Evolutionary conservation across 2,888 invertebrate species (phyloP).

Genomic region (Eupithecia abbreviata): DNA sequence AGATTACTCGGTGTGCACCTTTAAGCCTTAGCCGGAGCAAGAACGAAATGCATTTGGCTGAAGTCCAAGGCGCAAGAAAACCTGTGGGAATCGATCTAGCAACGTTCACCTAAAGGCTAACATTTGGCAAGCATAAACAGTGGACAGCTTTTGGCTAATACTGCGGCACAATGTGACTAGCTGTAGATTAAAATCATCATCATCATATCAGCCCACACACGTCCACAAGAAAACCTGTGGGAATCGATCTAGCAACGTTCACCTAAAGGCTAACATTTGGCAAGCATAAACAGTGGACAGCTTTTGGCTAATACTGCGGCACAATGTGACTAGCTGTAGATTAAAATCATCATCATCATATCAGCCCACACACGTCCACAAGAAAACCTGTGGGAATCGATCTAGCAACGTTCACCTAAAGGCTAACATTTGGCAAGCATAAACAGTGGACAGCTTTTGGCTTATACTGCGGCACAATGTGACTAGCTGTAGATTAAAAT

Average conservation of each 20-base stretch:
- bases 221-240: constrained; percentile 53
- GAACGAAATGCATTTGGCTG: constrained; percentile 54
- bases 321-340: not conserved
- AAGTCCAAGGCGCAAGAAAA: constrained; percentile 52
- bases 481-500: not conserved
- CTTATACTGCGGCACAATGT: constrained; percentile 15
- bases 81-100: constrained; percentile 55
- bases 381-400: constrained; percentile 59
- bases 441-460: constrained; percentile 29
- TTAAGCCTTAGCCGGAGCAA: constrained; percentile 30
- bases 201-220: not conserved
- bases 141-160: constrained; percentile 19
- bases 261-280: constrained; percentile 42
- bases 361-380: too few species aligned
- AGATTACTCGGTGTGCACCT: constrained; percentile 26
- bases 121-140: constrained; percentile 43
- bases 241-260: constrained; percentile 50
- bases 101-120: constrained; percentile 38
- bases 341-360: not conserved
- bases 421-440: constrained; percentile 43
- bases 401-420: constrained; percentile 40
- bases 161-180: constrained; percentile 11
- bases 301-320: constrained; percentile 19
- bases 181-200: not conserved
- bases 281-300: constrained; percentile 37